Evolutionary conservation across 2,797 vertebrate genomes (phyloP).

Genomic region (Lagocephalus sceleratus): DNA sequence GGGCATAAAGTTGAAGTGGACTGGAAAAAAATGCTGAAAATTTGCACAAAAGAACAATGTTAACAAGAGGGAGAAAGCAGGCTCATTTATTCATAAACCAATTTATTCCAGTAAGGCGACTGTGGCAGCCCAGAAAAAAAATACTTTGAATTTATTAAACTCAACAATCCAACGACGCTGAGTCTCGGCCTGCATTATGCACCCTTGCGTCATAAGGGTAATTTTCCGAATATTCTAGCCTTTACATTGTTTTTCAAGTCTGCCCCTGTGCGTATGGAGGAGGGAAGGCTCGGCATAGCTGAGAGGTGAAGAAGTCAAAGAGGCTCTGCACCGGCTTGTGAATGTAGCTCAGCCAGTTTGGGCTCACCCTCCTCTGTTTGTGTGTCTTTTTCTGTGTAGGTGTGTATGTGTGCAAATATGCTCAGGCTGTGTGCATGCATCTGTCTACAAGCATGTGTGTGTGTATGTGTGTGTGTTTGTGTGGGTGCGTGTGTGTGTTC

Average conservation of each 20-base stretch:
- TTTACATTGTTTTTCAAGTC: constrained; percentile 63
- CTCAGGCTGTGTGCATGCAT: constrained; percentile 28
- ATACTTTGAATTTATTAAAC: constrained; percentile 81
- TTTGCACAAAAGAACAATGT: constrained; percentile 83
- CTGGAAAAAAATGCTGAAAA: constrained; percentile 73
- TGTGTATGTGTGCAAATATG: constrained; percentile 18
- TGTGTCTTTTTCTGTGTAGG: constrained; percentile 39
- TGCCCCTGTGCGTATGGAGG: constrained; percentile 26
- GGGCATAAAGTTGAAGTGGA: constrained; percentile 83
- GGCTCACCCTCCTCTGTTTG: constrained; percentile 63
- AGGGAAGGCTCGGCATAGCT: constrained; percentile 26
- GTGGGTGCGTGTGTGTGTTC: constrained; percentile 57
- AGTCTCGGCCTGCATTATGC: constrained; percentile 64
- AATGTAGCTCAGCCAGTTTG: constrained; percentile 78
- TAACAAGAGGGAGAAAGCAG: constrained; percentile 79
- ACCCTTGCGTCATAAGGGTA: constrained; percentile 59
- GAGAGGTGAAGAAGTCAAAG: constrained; percentile 74
- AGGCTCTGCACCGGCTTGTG: constrained; percentile 68
- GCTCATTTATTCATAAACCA: constrained; percentile 85
- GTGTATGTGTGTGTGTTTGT: constrained; percentile 26
- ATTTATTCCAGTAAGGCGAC: constrained; percentile 81
- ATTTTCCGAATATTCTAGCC: constrained; percentile 62
- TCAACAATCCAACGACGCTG: constrained; percentile 63
- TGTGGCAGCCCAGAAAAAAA: constrained; percentile 69
- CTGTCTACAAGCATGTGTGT: constrained; percentile 25